Evolutionary conservation across 2,797 vertebrate species (phyloP), one percentile per base, ranked within the genome.

Genomic region (Premnoplex brunnescens): DNA sequence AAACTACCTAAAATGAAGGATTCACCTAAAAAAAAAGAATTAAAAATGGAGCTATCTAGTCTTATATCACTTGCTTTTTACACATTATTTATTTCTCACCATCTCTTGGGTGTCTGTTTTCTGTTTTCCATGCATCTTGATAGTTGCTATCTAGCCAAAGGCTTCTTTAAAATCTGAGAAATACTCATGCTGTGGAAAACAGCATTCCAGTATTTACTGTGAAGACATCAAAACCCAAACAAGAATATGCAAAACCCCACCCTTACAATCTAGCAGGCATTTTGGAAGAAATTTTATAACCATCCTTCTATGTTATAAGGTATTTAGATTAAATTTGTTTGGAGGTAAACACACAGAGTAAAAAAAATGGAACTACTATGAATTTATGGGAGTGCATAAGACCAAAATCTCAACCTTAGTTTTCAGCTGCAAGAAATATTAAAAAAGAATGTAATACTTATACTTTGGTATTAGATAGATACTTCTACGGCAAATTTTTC

Each of bases 81-180:
- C n/a, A 30, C 16, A 6, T 48, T 92, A 41, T 81, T 89, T 95
- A 37, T 78, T 95, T 95, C 54, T 48, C 41, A 36, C 16, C 5
- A 32, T 69, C 18, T 78, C 62, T 79, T 21, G 8, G 20, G 6
- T 75, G 37, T 46, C 62, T 74, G 26, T 58, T 68, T 94, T 76
- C 43, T 78, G 43, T 69, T 69, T 94, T 92, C 12, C 23, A 8
- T 71, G 12, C 69, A 72, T 60, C 80, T 56, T 69, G 58, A 88
- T 51, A 83, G 41, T 56, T 86, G 26, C 30, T 93, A 46, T 86
- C 51, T 71, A 71, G 46, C 44, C 69, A 82, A 78, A n/a, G 32
- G 51, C 30, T 77, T 91, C 13, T 87, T 51, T 72, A 63, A 91
- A 95, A 66, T 58, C 56, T 75, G 60, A 83, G 32, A 74, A 93